Evolutionary conservation across 2,888 invertebrate species (phyloP), one percentile per base, ranked within the genome.

Genomic region (Busseola fusca): DNA sequence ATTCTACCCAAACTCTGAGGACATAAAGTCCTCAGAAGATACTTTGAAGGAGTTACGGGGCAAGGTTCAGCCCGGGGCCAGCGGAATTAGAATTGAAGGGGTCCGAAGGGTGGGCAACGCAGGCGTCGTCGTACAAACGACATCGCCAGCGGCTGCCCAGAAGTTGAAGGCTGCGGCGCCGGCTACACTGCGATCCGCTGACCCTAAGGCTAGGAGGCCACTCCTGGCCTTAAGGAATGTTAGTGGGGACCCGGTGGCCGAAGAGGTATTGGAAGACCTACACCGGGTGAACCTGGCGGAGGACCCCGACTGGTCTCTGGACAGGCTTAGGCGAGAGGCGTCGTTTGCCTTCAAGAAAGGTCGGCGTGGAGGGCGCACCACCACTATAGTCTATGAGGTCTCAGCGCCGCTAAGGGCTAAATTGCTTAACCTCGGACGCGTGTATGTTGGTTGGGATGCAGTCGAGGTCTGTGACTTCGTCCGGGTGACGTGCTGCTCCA

Each of bases 381-480:
- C 37, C 58, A 69, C 72, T 0, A 50, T 45, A 30, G 69, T 25
- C 1, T 64, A 0, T 1, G 74, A 42, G 3, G 57, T 14, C 21
- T 45, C n/a, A 30, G 64, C 18, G 0, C 9, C 1, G 1, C 21
- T 88, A 88, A 30, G 89, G 89, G n/a, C n/a, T n/a, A n/a, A n/a
- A n/a, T n/a, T n/a, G n/a, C n/a, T n/a, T n/a, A n/a, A n/a, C n/a
- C n/a, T n/a, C n/a, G n/a, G n/a, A n/a, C n/a, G n/a, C n/a, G n/a
- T n/a, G n/a, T n/a, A n/a, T n/a, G n/a, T n/a, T n/a, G n/a, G n/a
- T n/a, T n/a, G n/a, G n/a, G n/a, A n/a, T n/a, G n/a, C n/a, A n/a
- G n/a, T n/a, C n/a, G n/a, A n/a, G n/a, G n/a, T n/a, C n/a, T n/a
- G n/a, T n/a, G n/a, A n/a, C n/a, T n/a, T n/a, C n/a, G n/a, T n/a